These are phyloP conservation scores for Choreutis nemorana DNA, from an alignment of 2,888 invertebrate species.

Conservation along the genomic window DNA sequence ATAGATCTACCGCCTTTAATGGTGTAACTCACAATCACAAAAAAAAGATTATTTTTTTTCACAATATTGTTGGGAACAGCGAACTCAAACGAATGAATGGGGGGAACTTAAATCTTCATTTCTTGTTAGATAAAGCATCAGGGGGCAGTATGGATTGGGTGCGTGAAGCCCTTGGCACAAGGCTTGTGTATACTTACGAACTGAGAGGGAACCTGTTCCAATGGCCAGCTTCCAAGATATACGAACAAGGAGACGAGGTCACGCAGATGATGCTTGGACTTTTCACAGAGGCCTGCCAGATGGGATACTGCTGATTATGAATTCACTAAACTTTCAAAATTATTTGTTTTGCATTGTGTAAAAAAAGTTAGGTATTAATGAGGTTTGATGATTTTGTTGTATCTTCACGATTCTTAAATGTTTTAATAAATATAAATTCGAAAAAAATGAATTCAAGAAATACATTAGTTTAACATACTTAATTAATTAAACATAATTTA, in stretches of 20 bases:
- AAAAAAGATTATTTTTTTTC: slow-evolving; percentile 3
- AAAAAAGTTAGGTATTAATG: too few relatives aligned
- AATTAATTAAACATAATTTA: too few relatives aligned
- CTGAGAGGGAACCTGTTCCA: slow-evolving; percentile 71
- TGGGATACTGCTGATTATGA: slow-evolving; percentile 41
- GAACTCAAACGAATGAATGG: too few relatives aligned
- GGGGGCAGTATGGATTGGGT: slow-evolving; percentile 74
- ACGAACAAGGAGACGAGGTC: slow-evolving; percentile 70
- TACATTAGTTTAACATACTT: too few relatives aligned
- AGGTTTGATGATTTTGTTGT: slow-evolving; percentile 1
- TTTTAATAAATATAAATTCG: background rate
- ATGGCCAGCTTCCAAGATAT: slow-evolving; percentile 74
- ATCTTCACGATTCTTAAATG: background rate
- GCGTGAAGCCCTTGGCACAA: slow-evolving; percentile 56
- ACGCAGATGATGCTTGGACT: slow-evolving; percentile 69
- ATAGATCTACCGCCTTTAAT: background rate
- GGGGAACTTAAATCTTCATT: too few relatives aligned
- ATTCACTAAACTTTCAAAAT: slow-evolving; percentile 2
- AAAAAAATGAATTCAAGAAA: too few relatives aligned
- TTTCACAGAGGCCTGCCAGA: slow-evolving; percentile 40
- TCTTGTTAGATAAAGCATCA: slow-evolving; percentile 52
- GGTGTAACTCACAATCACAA: background rate
- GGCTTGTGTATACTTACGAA: slow-evolving; percentile 70
- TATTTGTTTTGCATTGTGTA: slow-evolving; percentile 6
- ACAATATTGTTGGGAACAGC: too few relatives aligned